Percentiles rank a stretch among this genome's conserved stretches.
phyloP scores from a whole-genome alignment of 2,888 invertebrate species.

The Bursaphelenchus okinawaensis region DNA sequence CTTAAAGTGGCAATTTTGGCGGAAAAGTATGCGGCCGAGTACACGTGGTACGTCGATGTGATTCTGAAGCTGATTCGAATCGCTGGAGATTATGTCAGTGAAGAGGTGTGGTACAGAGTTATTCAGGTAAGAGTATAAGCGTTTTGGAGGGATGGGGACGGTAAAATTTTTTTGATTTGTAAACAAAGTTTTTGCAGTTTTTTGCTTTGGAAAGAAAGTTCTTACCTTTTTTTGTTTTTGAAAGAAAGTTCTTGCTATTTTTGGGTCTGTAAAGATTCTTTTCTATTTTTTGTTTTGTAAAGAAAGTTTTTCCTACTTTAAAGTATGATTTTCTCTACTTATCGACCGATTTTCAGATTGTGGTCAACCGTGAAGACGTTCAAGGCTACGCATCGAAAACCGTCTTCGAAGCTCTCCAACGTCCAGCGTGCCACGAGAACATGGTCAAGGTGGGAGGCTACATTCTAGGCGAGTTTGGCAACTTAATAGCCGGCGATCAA shows the following conservation, averaged over 20 bases:
- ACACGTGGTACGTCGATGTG: slow-evolving; percentile 90
- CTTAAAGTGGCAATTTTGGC: slow-evolving; percentile 97
- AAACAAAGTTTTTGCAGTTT: neutral
- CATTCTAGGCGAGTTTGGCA: slow-evolving; percentile 97
- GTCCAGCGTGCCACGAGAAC: slow-evolving; percentile 96
- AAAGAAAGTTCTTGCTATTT: neutral
- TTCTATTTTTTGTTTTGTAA: no score
- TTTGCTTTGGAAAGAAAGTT: neutral
- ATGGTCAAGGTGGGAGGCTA: slow-evolving; percentile 99
- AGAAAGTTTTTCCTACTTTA: no score
- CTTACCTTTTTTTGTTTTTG: neutral
- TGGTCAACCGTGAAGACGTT: slow-evolving; percentile 97
- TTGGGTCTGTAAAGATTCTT: no score
- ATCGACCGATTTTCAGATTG: no score
- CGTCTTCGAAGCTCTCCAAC: slow-evolving; percentile 73
- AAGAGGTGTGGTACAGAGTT: slow-evolving; percentile 99
- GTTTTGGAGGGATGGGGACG: neutral
- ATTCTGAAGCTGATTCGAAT: slow-evolving; percentile 96
- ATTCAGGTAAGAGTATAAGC: slow-evolving; percentile 63
- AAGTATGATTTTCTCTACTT: neutral
- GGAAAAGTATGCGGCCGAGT: slow-evolving; percentile 98
- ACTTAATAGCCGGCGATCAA: slow-evolving; percentile 95
- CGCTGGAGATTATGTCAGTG: slow-evolving; percentile 98
- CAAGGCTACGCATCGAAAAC: slow-evolving; percentile 99
- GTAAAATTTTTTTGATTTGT: neutral